Base-by-base conservation (phyloP, 1,140 invertebrate genomes). In the Drosophila auraria region DNA sequence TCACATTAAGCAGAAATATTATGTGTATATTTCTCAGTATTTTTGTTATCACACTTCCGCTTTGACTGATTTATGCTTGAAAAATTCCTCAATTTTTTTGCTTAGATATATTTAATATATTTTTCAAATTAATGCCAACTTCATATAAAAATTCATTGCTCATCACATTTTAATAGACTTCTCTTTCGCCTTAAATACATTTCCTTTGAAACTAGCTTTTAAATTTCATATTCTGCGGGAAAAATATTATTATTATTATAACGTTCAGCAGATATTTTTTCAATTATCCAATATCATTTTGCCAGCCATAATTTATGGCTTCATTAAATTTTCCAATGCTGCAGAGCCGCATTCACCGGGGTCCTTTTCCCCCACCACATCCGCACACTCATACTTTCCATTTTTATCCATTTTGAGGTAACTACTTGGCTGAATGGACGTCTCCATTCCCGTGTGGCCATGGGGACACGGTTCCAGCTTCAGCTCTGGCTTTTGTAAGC, bases 241-340 rank as follows among this genome's bases (percentile, higher is more conserved):
- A 58, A 17, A 36, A 23, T 38, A 33, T 30, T 33, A 54, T 25
- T 33, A 54, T 25, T 73, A 44, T 44, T 54, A 36, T 36, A 36
- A 30, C 17, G n/a, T 17, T 11, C 66, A 15, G 3, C 36, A 17
- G 27, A 60, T 51, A 60, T 73, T 36, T 60, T 44, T 75, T 75
- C 51, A 75, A 75, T 75, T 75, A 75, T 63, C 70, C 70, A 75
- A 63, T 75, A 75, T 64, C 36, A 64, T 75, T 75, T 72, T 56
- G 51, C 23, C 58, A 20, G 59, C 33, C 72, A 75, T 54, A 64
- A 64, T 73, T 82, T 82, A 86, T 86, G 69, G 66, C 79, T 71
- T 82, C 70, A 82, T 78, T 80, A 81, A 69, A 82, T 63, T 64
- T 68, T 5, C 23, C 59, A 56, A 65, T 11, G 57, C 57, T 79